phyloP scores from a whole-genome alignment of 2,113 vertebrate genomes.

The Monopterus albus region DNA sequence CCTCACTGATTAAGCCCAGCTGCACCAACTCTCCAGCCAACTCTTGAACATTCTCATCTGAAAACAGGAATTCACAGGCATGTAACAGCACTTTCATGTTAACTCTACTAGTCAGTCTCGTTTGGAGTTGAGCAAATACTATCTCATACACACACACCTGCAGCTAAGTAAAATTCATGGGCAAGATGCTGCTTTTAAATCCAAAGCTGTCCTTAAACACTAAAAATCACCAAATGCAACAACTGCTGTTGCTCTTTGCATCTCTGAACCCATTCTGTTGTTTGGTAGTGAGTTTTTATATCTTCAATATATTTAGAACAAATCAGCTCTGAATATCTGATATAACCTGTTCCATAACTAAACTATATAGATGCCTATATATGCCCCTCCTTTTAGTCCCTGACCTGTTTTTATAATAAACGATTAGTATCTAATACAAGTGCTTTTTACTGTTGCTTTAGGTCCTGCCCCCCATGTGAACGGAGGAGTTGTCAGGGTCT shows the following conservation, averaged over 20 bases:
- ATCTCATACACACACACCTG: too few species aligned
- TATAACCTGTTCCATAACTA: too few species aligned
- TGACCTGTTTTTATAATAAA: neutral
- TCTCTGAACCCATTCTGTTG: too few species aligned
- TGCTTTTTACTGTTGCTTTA: neutral
- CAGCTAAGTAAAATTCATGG: neutral
- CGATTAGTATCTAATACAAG: neutral
- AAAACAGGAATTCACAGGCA: constrained; percentile 31
- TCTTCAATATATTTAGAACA: too few species aligned
- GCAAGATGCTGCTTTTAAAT: too few species aligned
- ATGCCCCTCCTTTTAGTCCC: neutral
- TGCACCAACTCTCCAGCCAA: constrained; percentile 92
- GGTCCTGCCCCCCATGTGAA: neutral
- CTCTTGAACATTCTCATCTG: constrained; percentile 91
- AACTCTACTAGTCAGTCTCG: neutral
- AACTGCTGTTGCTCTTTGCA: too few species aligned
- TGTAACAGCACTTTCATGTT: neutral
- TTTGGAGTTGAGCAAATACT: too few species aligned
- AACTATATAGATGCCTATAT: neutral
- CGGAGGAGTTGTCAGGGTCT: constrained; percentile 32
- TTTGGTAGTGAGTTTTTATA: too few species aligned
- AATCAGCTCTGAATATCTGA: too few species aligned
- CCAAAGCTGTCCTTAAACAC: too few species aligned
- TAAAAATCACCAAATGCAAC: too few species aligned
- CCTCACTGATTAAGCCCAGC: constrained; percentile 93